Base-by-base conservation (phyloP, 1,140 invertebrate species). In the Ips typographus region DNA sequence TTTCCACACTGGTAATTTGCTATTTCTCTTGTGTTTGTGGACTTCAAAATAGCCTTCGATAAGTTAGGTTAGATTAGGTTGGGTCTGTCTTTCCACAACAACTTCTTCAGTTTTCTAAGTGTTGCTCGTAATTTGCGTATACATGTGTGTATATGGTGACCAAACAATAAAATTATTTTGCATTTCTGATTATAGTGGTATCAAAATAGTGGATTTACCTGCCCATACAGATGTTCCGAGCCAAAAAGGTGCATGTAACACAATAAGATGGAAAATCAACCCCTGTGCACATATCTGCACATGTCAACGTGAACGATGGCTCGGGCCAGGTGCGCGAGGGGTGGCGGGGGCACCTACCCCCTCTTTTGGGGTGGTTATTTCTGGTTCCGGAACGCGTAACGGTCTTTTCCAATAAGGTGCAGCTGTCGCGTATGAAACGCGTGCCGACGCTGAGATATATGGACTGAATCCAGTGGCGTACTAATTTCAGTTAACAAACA, bases 281-380 rank as follows among this genome's bases (percentile, higher is more conserved):
- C 64, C 64, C 64, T 58, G 64, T 47, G 42, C 63, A 58, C 72
- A 72, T 74, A 70, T 74, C 71, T 74, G 71, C 71, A 74, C 72
- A 74, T 74, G 72, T 73, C 70, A 61, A 66, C 64, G 41, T 57
- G 62, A 47, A n/a, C 62, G 62, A 62, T 62, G 60, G 60, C 41
- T 52, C 40, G 62, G 58, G 71, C 72, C 71, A 72, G 71, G 67
- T 71, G 68, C 53, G 64, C 57, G 40, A 55, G 58, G 64, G 64
- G 64, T 53, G n/a, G 64, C 39, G 38, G 64, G 53, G 43, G 64
- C 6, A 66, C 44, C 64, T 66, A 66, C 64, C 64, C 64, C 42
- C 43, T 49, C 44, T 38, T 5, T 6, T 8, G 22, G 51, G 41
- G 64, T 42, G 37, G 64, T 42, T 57, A 22, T 47, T 66, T 58